Percentiles rank a stretch among this genome's conserved stretches.
These are phyloP conservation scores for Drosophila paulistorum DNA, from an alignment of 1,140 invertebrate species.

Conservation along the genomic window DNA sequence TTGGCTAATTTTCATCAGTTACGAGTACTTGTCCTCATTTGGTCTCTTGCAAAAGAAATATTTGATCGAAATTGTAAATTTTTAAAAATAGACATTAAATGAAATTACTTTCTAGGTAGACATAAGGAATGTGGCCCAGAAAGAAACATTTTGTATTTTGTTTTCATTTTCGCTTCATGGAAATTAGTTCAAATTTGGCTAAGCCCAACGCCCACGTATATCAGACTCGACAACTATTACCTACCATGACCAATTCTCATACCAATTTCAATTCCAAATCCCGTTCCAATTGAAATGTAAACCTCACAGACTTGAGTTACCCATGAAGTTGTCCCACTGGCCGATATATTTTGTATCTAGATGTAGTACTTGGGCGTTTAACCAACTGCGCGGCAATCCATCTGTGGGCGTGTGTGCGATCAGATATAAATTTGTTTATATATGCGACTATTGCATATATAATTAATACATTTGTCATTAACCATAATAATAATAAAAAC, in stretches of 20 bases:
- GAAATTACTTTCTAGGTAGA: slow-evolving; percentile 13
- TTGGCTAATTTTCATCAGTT: slow-evolving; percentile 8
- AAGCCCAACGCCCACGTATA: slow-evolving; percentile 15
- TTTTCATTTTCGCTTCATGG: slow-evolving; percentile 6
- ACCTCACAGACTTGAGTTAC: slow-evolving; percentile 34
- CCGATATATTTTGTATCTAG: slow-evolving; percentile 37
- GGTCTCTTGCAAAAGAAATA: slow-evolving; percentile 4
- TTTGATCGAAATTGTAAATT: not conserved
- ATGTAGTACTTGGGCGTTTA: slow-evolving; percentile 36
- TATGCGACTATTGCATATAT: slow-evolving; percentile 49
- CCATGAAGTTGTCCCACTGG: slow-evolving; percentile 62
- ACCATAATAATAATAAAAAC: slow-evolving; percentile 44
- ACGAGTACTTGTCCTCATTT: not conserved
- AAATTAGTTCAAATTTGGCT: slow-evolving; percentile 9
- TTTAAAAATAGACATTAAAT: slow-evolving; percentile 9
- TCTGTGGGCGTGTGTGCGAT: slow-evolving; percentile 32
- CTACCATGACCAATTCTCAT: slow-evolving; percentile 18
- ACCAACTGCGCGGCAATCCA: slow-evolving; percentile 31
- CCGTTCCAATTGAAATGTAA: slow-evolving; percentile 12
- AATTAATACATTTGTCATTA: slow-evolving; percentile 73
- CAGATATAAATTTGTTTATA: slow-evolving; percentile 14
- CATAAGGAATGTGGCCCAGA: slow-evolving; percentile 11
- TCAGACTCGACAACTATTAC: slow-evolving; percentile 2
- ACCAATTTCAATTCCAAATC: not conserved
- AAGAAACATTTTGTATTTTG: not conserved